Evolutionary conservation across 2,888 invertebrate species (phyloP).

Genomic region (Melitaea athalia): DNA sequence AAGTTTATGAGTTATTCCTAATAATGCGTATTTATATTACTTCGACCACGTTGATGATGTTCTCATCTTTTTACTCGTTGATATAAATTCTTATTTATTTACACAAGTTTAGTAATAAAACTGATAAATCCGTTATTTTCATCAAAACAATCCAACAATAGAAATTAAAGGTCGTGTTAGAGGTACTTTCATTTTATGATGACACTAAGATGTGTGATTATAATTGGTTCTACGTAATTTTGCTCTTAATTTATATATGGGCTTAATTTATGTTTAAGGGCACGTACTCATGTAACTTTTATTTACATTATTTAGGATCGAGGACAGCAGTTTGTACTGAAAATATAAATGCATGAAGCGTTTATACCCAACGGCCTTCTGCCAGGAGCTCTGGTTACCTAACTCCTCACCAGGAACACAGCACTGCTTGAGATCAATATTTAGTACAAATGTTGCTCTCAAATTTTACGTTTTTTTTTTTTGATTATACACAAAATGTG

Average conservation of each 20-base stretch:
- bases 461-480: too few relatives aligned
- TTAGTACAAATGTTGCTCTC: too few relatives aligned
- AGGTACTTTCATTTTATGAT: slow-evolving; percentile 12
- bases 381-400: too few relatives aligned
- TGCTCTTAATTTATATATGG: slow-evolving; percentile 4
- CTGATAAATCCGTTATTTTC: neutral
- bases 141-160: neutral
- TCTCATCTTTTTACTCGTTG: too few relatives aligned
- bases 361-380: too few relatives aligned
- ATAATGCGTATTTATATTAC: too few relatives aligned
- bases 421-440: too few relatives aligned
- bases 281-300: neutral
- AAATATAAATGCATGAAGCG: neutral
- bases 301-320: too few relatives aligned
- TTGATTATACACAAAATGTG: neutral
- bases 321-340: neutral
- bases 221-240: slow-evolving; percentile 14
- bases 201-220: slow-evolving; percentile 17
- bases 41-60: too few relatives aligned
- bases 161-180: neutral
- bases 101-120: neutral
- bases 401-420: too few relatives aligned
- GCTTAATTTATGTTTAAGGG: too few relatives aligned
- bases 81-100: neutral
- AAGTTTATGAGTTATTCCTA: too few relatives aligned